Evolutionary conservation across 1,140 invertebrate species (phyloP).

Genomic region (Araneus ventricosus): DNA sequence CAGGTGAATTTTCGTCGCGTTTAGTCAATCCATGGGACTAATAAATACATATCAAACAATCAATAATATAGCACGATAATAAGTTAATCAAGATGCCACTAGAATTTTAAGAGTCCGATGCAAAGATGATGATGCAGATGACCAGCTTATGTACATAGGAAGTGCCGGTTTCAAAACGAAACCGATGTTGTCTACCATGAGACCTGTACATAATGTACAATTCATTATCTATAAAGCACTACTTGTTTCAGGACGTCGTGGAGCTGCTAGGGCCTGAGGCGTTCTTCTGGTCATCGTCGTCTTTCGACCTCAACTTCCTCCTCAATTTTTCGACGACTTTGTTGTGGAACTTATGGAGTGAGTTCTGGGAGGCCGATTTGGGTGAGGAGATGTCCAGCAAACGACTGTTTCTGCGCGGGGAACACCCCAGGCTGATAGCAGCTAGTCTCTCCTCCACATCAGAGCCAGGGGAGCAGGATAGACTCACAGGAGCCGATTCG

Average conservation of each 20-base stretch:
- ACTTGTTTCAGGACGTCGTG: background rate
- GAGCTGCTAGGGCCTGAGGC: background rate
- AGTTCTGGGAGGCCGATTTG: slow-evolving; percentile 83
- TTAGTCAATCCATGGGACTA: background rate
- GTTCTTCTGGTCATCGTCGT: slow-evolving; percentile 42
- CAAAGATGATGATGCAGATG: background rate
- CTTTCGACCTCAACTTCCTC: slow-evolving; percentile 79
- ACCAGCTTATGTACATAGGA: background rate
- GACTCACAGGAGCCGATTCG: slow-evolving; percentile 72
- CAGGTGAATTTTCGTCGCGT: too few species aligned
- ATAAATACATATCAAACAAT: background rate
- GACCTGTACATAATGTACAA: background rate
- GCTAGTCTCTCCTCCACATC: slow-evolving; percentile 76
- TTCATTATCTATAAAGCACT: background rate
- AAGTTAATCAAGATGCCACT: slow-evolving; percentile 10
- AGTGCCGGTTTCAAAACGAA: background rate
- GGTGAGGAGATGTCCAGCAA: slow-evolving; percentile 84
- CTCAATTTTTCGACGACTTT: slow-evolving; percentile 91
- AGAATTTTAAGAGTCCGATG: background rate
- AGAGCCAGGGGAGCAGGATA: slow-evolving; percentile 76
- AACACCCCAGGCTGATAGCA: slow-evolving; percentile 83
- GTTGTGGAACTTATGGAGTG: slow-evolving; percentile 91
- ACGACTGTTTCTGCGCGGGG: slow-evolving; percentile 85
- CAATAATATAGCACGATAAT: background rate
- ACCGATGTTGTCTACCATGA: slow-evolving; percentile 9